Evolutionary conservation across 2,797 vertebrate genomes (phyloP), one percentile per base, ranked within the genome.

Genomic region (Aldrovandia affinis): DNA sequence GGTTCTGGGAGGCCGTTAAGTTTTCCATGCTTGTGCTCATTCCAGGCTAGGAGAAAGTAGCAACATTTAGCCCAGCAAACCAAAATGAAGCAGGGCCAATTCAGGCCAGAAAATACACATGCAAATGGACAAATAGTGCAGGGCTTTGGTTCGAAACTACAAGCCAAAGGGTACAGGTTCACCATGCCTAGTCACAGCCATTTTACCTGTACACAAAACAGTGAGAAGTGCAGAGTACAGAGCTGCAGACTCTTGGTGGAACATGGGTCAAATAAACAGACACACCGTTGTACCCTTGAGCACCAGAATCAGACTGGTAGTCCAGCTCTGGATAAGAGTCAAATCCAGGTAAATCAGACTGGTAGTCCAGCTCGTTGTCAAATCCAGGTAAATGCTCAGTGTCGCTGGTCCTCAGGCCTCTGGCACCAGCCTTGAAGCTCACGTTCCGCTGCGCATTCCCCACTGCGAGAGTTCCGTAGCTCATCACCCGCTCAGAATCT

Each of bases 271-370:
- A n/a, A n/a, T n/a, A n/a, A n/a, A n/a, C n/a, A n/a, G n/a, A n/a
- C n/a, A n/a, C n/a, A n/a, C n/a, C n/a, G n/a, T n/a, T n/a, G n/a
- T n/a, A n/a, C n/a, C n/a, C n/a, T n/a, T n/a, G n/a, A n/a, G n/a
- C n/a, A n/a, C n/a, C n/a, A n/a, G n/a, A n/a, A n/a, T n/a, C n/a
- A n/a, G n/a, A n/a, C n/a, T n/a, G n/a, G n/a, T n/a, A n/a, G n/a
- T n/a, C n/a, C n/a, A n/a, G n/a, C n/a, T n/a, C n/a, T n/a, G n/a
- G n/a, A n/a, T n/a, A n/a, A n/a, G n/a, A n/a, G n/a, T n/a, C n/a
- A n/a, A n/a, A n/a, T n/a, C n/a, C n/a, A n/a, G n/a, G n/a, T 88
- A 91, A 89, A 9, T 95, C 95, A 39, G 91, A 90, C 78, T 94
- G 95, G 75, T 94, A 94, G 73, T 90, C 92, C 0, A 81, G 20